Percentiles rank a stretch among this genome's conserved stretches.
These are phyloP conservation scores for Oegoconia quadripuncta DNA, from an alignment of 2,888 invertebrate genomes.

Conservation along the genomic window DNA sequence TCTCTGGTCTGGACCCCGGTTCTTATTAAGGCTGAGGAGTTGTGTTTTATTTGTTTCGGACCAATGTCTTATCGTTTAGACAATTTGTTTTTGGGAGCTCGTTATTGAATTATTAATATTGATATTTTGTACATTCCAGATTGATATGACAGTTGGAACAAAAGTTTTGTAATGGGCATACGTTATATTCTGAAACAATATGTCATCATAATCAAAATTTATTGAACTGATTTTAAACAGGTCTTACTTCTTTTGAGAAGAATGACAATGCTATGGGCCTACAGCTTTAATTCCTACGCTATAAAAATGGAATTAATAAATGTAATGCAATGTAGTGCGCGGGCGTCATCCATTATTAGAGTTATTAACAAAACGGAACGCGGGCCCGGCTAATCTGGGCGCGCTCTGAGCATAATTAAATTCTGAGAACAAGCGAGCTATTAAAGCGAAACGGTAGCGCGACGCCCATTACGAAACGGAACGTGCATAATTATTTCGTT, in stretches of 20 bases:
- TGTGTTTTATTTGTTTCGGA: conserved; percentile 66
- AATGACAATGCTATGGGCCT: not conserved
- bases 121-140: conserved; percentile 40
- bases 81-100: conserved; percentile 75
- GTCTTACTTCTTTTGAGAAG: no score
- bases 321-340: conserved; percentile 44
- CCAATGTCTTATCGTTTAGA: conserved; percentile 71
- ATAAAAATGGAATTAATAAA: conserved; percentile 39
- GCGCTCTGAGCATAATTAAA: conserved; percentile 70
- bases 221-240: not conserved
- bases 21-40: conserved; percentile 72
- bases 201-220: conserved; percentile 6
- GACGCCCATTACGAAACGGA: conserved; percentile 75
- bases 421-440: conserved; percentile 76
- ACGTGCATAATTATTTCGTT: conserved; percentile 79
- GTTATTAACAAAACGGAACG: conserved; percentile 75
- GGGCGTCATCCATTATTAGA: conserved; percentile 71
- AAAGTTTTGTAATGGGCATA: conserved; percentile 15
- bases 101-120: conserved; percentile 74
- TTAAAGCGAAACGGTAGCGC: conserved; percentile 77
- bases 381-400: conserved; percentile 68
- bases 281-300: conserved; percentile 12
- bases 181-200: conserved; percentile 7
- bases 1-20: conserved; percentile 68
- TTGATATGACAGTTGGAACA: conserved; percentile 37